A percentile compares a stretch with the other conserved stretches of the same genome.
Conservation (phyloP, 2,888 invertebrate genomes). For the Acronicta psi region DNA sequence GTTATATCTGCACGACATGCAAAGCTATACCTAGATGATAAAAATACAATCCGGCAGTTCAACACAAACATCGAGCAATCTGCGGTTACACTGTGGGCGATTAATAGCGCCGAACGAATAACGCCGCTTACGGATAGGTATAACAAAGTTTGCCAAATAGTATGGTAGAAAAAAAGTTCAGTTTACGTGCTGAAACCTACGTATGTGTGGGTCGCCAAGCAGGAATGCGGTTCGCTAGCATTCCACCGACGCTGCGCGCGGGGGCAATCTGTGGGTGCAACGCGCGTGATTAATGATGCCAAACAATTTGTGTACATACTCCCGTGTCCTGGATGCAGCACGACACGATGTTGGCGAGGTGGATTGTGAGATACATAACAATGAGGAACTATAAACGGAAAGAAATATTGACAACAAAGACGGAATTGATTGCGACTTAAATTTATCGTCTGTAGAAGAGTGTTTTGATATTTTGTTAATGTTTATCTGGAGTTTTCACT, state of each 20-base stretch:
- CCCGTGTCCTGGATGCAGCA: slow-evolving; percentile 8
- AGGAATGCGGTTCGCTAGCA: slow-evolving; percentile 20
- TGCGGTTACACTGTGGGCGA: slow-evolving; percentile 23
- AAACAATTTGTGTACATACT: slow-evolving; percentile 29
- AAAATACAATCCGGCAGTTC: slow-evolving; percentile 20
- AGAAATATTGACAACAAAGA: not conserved
- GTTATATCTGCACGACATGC: not conserved
- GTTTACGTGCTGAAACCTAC: not conserved
- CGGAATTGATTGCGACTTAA: too few species aligned
- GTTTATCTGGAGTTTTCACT: too few species aligned
- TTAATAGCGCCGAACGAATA: slow-evolving; percentile 9
- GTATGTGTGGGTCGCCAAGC: slow-evolving; percentile 3
- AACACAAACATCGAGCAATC: slow-evolving; percentile 13
- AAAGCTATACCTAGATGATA: slow-evolving; percentile 1
- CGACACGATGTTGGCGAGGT: slow-evolving; percentile 6
- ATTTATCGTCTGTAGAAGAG: too few species aligned
- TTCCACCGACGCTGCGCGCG: slow-evolving; percentile 8
- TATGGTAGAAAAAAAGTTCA: slow-evolving; percentile 5
- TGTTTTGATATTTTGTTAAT: too few species aligned
- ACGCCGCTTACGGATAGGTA: slow-evolving; percentile 6
- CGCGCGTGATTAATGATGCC: slow-evolving; percentile 35
- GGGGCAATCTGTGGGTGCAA: slow-evolving; percentile 26
- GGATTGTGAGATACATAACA: not conserved
- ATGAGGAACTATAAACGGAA: not conserved
- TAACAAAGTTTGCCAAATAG: slow-evolving; percentile 25